phyloP scores from a whole-genome alignment of 2,888 invertebrate genomes.

The Koerneria pararmatus region DNA sequence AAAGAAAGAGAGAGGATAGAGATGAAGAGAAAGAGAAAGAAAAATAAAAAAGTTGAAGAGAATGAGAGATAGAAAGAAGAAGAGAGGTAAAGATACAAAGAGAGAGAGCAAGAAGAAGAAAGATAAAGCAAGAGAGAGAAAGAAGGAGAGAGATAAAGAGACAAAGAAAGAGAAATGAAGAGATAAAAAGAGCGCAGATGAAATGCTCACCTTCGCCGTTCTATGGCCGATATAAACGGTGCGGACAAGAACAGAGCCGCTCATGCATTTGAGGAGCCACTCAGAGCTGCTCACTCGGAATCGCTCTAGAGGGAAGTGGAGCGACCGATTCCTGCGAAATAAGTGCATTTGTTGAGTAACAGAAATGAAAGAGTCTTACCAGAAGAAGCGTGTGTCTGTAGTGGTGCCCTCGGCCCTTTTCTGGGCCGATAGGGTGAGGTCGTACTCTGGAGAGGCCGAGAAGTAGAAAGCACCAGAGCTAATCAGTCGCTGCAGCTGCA shows the following conservation, averaged over 20 bases:
- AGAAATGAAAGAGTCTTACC: constrained; percentile 66
- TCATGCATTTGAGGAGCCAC: constrained; percentile 92
- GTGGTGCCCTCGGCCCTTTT: constrained; percentile 74
- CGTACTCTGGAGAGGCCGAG: constrained; percentile 71
- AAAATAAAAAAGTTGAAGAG: no score
- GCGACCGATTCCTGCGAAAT: constrained; percentile 77
- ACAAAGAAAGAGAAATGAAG: no score
- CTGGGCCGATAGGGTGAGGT: constrained; percentile 90
- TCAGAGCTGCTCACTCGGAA: constrained; percentile 83
- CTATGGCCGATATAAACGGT: constrained; percentile 95
- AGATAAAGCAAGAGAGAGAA: no score
- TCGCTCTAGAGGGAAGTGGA: constrained; percentile 85
- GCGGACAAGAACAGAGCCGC: constrained; percentile 84
- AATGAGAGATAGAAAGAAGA: no score
- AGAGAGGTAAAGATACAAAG: no score
- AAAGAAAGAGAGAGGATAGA: no score
- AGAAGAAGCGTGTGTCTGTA: constrained; percentile 95
- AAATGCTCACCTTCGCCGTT: constrained; percentile 87
- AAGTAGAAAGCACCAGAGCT: constrained; percentile 99
- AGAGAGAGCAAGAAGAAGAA: no score
- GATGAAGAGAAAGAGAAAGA: no score
- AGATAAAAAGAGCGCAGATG: no score
- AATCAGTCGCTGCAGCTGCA: constrained; percentile 73
- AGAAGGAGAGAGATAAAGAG: no score
- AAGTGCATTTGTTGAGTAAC: background rate